phyloP scores from a whole-genome alignment of 2,797 vertebrate species.

The Phylloscopus collybita region DNA sequence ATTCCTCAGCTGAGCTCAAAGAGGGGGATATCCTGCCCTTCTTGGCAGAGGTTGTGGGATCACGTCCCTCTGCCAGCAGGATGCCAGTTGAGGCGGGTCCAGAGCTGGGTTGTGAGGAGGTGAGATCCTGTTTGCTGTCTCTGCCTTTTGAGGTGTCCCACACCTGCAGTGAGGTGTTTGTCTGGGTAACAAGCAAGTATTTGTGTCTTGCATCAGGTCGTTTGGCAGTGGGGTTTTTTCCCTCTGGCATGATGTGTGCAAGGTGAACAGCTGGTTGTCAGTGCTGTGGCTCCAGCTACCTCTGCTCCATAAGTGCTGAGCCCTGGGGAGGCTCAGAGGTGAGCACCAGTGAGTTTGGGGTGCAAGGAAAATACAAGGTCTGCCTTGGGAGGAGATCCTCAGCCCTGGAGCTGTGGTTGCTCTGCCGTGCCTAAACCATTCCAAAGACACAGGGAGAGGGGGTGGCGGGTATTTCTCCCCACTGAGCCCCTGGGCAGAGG shows the following conservation, averaged over 20 bases:
- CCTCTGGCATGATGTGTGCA: background rate
- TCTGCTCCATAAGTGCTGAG: fast-evolving
- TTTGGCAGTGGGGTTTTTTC: background rate
- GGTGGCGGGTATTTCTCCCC: background rate
- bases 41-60: background rate
- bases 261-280: background rate
- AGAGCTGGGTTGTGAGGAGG: background rate
- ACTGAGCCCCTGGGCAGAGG: background rate
- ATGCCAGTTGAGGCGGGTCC: background rate
- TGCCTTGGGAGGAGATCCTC: background rate
- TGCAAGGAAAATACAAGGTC: background rate
- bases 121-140: background rate
- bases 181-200: background rate
- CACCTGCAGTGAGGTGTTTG: background rate
- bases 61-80: background rate
- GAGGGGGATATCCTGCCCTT: background rate
- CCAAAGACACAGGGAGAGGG: background rate
- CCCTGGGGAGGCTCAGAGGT: background rate
- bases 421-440: background rate
- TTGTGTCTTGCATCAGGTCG: fast-evolving
- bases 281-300: background rate
- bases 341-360: background rate
- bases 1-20: background rate
- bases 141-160: background rate
- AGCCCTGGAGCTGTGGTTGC: background rate